These are phyloP conservation scores for Macropodus opercularis DNA, from an alignment of 2,797 vertebrate genomes.

Conservation along the genomic window DNA sequence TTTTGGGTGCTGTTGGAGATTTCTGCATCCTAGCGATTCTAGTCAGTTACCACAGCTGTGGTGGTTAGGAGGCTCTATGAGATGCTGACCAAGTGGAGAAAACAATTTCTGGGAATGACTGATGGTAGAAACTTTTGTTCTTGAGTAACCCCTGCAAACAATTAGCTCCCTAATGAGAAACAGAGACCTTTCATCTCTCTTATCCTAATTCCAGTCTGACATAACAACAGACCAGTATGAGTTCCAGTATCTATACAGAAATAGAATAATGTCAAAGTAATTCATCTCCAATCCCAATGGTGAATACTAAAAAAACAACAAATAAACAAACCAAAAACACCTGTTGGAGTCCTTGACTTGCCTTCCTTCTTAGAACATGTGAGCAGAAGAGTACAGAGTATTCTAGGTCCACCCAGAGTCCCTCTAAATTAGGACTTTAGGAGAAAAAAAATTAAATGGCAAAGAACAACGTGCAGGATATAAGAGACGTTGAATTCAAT, in stretches of 20 bases:
- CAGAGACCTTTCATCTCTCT: conserved; percentile 19
- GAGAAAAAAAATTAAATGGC: conserved; percentile 34
- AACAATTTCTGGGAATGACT: conserved; percentile 1
- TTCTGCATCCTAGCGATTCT: conserved; percentile 3
- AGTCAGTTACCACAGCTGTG: background rate
- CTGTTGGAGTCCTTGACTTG: conserved; percentile 43
- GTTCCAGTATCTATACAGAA: conserved; percentile 41
- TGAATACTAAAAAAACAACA: conserved; percentile 34
- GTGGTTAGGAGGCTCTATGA: background rate
- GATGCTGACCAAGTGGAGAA: background rate
- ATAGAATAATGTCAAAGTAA: conserved; percentile 48
- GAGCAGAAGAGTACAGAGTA: conserved; percentile 39
- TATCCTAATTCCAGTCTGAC: conserved; percentile 8
- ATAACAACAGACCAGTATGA: conserved; percentile 27
- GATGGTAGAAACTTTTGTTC: conserved; percentile 1
- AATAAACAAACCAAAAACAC: no score
- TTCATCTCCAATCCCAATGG: conserved; percentile 37
- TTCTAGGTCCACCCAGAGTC: conserved; percentile 40
- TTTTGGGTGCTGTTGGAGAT: conserved; percentile 7
- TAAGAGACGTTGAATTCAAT: conserved; percentile 30
- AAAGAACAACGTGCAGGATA: conserved; percentile 26
- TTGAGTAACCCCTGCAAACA: background rate
- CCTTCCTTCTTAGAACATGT: conserved; percentile 45
- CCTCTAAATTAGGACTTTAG: conserved; percentile 35
- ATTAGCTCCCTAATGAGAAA: conserved; percentile 10